Percentiles rank a stretch among this genome's conserved stretches.
phyloP scores from a whole-genome alignment of 2,113 vertebrate species.

The Nothoprocta pentlandii region DNA sequence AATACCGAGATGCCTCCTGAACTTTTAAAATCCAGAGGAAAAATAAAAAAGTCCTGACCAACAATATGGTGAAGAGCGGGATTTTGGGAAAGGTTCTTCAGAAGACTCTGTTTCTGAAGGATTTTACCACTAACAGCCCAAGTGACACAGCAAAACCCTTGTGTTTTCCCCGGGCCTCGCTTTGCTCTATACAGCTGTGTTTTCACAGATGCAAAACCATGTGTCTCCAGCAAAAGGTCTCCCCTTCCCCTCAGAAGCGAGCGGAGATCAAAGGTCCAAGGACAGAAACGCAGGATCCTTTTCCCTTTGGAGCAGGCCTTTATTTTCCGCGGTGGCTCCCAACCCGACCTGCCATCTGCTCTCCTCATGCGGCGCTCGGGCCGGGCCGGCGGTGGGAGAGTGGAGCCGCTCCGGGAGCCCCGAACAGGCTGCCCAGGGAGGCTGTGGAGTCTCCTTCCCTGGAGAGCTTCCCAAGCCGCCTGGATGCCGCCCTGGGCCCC shows the following conservation, averaged over 20 bases:
- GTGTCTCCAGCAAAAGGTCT: conserved; percentile 87
- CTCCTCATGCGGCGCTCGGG: conserved; percentile 82
- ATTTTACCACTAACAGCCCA: conserved; percentile 57
- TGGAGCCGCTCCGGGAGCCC: no score
- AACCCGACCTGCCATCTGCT: conserved; percentile 93
- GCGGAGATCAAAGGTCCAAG: conserved; percentile 93
- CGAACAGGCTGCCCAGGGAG: no score
- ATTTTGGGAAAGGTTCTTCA: conserved; percentile 66
- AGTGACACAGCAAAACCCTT: conserved; percentile 85
- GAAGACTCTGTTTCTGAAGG: conserved; percentile 77
- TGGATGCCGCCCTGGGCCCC: no score
- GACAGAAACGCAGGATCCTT: conserved; percentile 88
- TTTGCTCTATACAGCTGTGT: conserved; percentile 89
- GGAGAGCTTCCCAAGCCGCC: no score
- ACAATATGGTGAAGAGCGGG: conserved; percentile 61
- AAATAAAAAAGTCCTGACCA: conserved; percentile 67
- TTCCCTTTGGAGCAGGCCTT: conserved; percentile 85
- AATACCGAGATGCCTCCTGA: conserved; percentile 56
- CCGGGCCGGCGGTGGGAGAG: no score
- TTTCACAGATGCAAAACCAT: conserved; percentile 97
- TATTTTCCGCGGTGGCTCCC: conserved; percentile 84
- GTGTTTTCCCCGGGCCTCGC: conserved; percentile 86
- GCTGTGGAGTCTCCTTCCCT: no score
- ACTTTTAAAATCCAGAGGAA: conserved; percentile 46
- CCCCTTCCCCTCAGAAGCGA: conserved; percentile 87